A percentile compares a stretch with the other conserved stretches of the same genome.
These are phyloP conservation scores for Butorides virescens DNA, from an alignment of 2,113 vertebrate species.

Conservation along the genomic window DNA sequence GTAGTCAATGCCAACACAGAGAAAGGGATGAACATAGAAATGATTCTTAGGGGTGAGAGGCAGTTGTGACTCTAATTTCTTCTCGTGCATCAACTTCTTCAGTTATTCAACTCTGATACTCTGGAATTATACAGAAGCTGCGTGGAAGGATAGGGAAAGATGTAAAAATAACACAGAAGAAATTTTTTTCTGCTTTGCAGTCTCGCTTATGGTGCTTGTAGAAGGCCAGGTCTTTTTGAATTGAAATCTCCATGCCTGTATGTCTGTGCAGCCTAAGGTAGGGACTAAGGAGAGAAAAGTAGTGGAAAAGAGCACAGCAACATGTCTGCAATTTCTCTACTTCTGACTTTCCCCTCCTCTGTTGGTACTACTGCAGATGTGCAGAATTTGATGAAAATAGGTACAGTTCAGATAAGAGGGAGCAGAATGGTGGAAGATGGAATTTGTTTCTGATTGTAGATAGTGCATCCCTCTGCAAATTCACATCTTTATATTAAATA, in stretches of 20 bases:
- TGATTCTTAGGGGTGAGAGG: neutral
- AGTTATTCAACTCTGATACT: neutral
- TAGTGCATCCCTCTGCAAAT: neutral
- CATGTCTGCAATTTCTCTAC: neutral
- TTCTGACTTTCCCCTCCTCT: neutral
- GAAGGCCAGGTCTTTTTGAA: neutral
- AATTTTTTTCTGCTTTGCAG: neutral
- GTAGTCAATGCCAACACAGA: neutral
- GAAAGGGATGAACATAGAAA: neutral
- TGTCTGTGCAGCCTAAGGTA: neutral
- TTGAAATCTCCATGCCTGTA: neutral
- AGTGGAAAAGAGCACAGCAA: neutral
- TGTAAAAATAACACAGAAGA: neutral
- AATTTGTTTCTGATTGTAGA: neutral
- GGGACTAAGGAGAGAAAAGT: neutral
- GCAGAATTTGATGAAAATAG: neutral
- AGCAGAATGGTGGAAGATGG: neutral
- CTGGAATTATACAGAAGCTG: neutral
- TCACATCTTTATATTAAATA: neutral
- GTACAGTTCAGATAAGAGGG: neutral
- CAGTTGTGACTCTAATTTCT: neutral
- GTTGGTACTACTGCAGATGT: neutral
- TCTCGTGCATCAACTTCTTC: neutral
- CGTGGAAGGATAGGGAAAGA: neutral
- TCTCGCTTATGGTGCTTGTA: neutral